Base-by-base conservation (phyloP, 1,140 invertebrate genomes). In the Zaprionus vittiger region DNA sequence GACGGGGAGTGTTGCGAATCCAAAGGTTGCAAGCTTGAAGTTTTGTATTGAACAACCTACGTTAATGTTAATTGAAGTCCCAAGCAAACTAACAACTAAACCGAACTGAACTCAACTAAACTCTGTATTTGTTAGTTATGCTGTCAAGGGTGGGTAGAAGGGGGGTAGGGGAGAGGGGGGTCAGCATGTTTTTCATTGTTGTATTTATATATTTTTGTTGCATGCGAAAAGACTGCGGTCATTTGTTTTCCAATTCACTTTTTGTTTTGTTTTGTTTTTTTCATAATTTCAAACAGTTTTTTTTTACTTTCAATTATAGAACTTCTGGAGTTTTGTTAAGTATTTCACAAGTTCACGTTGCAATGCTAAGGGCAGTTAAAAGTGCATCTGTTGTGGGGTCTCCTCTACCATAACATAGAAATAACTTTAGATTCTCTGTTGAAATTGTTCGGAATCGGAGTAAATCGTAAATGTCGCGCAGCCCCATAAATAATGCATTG, bases 331-430 rank as follows among this genome's bases (percentile, higher is more conserved):
- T 57, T 66, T 60, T 47, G 26, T 24, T 62, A 15, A 49, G 28
- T 12, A 26, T 49, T 62, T 26, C n/a, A 56, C 37, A 74, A 74
- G 72, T 74, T 74, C 66, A 70, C 69, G 57, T 47, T 49, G 59
- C 73, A 59, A 20, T 70, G 44, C 47, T 59, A 75, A 63, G 60
- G 60, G 41, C 60, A 57, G 15, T 44, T 47, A 1, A 17, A 41
- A 20, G 9, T 31, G 26, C n/a, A 59, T 4, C 14, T 65, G 14
- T 12, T 47, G 37, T 44, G 11, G 3, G 15, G 38, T 7, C 41
- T 44, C n/a, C n/a, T 20, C 20, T 20, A 44, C n/a, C 41, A 15
- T 14, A 26, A 26, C 24, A 26, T 26, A 28, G 26, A n/a, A 41
- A 15, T 41, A 41, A 41, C 38, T 41, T n/a, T 41, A 6, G 38